These are phyloP conservation scores for Oryzias woworae DNA, from an alignment of 2,113 vertebrate genomes.

Conservation along the genomic window DNA sequence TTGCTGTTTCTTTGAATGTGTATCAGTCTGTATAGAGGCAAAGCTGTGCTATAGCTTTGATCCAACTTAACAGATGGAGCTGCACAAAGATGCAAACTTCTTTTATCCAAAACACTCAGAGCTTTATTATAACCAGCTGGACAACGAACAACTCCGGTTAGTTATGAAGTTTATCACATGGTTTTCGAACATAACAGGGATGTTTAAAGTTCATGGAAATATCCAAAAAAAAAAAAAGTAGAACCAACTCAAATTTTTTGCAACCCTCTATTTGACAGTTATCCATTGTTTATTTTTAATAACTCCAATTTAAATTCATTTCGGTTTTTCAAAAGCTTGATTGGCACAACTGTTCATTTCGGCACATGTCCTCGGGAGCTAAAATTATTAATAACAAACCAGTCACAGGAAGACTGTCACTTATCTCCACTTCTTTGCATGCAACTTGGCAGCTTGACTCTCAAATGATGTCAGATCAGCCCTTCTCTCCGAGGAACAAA, in stretches of 20 bases:
- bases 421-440: constrained; percentile 48
- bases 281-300: constrained; percentile 37
- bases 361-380: constrained; percentile 28
- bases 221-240: constrained; percentile 43
- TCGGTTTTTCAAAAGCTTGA: constrained; percentile 37
- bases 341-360: constrained; percentile 53
- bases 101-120: constrained; percentile 30
- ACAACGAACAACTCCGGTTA: constrained; percentile 20
- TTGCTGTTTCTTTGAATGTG: constrained; percentile 2
- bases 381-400: constrained; percentile 44
- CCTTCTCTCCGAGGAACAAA: constrained; percentile 35
- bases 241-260: constrained; percentile 13
- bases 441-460: constrained; percentile 50
- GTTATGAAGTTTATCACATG: constrained; percentile 30
- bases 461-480: constrained; percentile 45
- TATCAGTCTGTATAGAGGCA: constrained; percentile 1
- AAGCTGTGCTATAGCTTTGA: constrained; percentile 14
- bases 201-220: constrained; percentile 34
- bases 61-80: constrained; percentile 59
- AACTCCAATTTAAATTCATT: constrained; percentile 31
- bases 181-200: constrained; percentile 17
- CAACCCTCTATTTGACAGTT: background rate
- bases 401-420: constrained; percentile 49
- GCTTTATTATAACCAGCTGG: constrained; percentile 24
- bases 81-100: constrained; percentile 38